Evolutionary conservation across 2,113 vertebrate species (phyloP).

Genomic region (Rhinoptilus africanus): DNA sequence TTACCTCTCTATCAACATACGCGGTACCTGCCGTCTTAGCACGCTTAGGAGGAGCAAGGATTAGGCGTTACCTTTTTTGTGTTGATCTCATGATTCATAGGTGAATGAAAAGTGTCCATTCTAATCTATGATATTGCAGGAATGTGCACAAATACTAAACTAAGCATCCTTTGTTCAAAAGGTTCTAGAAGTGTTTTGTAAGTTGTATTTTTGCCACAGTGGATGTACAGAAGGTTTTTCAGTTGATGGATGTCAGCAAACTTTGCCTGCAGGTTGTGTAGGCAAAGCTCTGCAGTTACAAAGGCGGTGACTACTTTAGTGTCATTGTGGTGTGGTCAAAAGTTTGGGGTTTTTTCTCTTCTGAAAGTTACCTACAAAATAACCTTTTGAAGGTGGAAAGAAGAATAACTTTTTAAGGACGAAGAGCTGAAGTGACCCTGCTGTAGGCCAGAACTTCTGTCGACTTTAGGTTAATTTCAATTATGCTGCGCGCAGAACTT

Average conservation of each 20-base stretch:
- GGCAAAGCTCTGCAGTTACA: background rate
- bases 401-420: background rate
- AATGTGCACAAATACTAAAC: background rate
- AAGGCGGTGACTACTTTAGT: background rate
- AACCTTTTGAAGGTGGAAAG: background rate
- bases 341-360: background rate
- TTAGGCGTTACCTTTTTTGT: background rate
- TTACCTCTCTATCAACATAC: background rate
- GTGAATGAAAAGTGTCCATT: background rate
- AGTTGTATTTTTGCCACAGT: background rate
- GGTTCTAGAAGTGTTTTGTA: background rate
- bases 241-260: background rate
- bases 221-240: background rate
- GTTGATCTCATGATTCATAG: background rate
- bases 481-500: background rate
- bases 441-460: background rate
- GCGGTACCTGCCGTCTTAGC: background rate
- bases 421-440: background rate
- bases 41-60: background rate
- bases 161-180: background rate
- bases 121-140: background rate
- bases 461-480: background rate
- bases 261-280: background rate
- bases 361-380: background rate
- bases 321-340: background rate